Conservation (phyloP, 2,113 vertebrate genomes). For the Esox niger region DNA sequence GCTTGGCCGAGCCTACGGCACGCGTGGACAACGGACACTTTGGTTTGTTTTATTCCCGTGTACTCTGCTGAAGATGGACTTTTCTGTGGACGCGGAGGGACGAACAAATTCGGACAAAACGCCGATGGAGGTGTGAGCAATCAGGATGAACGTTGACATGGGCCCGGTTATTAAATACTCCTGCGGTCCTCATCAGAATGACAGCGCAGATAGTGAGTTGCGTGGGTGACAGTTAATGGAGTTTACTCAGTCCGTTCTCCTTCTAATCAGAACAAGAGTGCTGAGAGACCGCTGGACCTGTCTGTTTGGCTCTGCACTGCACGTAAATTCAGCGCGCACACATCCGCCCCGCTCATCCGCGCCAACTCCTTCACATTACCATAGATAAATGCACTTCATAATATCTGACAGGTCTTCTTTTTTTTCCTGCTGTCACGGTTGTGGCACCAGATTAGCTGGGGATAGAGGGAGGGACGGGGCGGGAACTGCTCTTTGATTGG, state of each 20-base stretch:
- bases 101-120: too few relatives aligned
- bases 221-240: slow-evolving; percentile 44
- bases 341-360: not conserved
- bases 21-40: too few relatives aligned
- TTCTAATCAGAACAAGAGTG: slow-evolving; percentile 54
- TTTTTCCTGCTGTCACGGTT: slow-evolving; percentile 37
- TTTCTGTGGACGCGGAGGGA: too few relatives aligned
- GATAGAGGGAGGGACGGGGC: slow-evolving; percentile 11
- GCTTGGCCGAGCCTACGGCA: too few relatives aligned
- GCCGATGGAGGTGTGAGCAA: too few relatives aligned
- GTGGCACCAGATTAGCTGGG: slow-evolving; percentile 44
- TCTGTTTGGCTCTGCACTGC: slow-evolving; percentile 46
- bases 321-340: slow-evolving; percentile 28
- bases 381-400: slow-evolving; percentile 43
- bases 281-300: slow-evolving; percentile 54
- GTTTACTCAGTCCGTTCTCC: slow-evolving; percentile 62
- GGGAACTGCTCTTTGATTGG: slow-evolving; percentile 49
- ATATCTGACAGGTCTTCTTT: slow-evolving; percentile 51
- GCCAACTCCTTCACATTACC: slow-evolving; percentile 38
- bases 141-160: too few relatives aligned
- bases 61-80: too few relatives aligned
- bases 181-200: slow-evolving; percentile 49
- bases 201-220: slow-evolving; percentile 41
- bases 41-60: too few relatives aligned
- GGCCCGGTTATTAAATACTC: slow-evolving; percentile 55